Base-by-base conservation (phyloP, 2,113 vertebrate genomes). In the Takifugu flavidus region DNA sequence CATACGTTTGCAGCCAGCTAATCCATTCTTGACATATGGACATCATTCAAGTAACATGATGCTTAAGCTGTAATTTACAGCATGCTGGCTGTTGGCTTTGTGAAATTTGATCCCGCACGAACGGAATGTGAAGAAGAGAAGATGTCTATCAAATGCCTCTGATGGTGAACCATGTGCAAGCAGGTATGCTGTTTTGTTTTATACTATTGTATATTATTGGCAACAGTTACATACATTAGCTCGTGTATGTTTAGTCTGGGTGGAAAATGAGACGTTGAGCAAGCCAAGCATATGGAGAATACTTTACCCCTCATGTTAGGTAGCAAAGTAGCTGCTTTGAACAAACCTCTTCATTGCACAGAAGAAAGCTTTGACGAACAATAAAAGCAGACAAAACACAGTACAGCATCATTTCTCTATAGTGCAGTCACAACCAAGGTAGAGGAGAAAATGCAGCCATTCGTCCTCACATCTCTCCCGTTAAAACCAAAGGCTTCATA, bases 221-320 rank as follows among this genome's bases (percentile, higher is more conserved):
- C 53, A 14, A 47, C 13, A 25, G n/a, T 60, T 65, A 90, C 89
- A 91, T 90, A 90, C 85, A 73, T 70, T 49, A 57, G n/a, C 47
- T 61, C 39, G 49, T 81, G 86, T 89, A 90, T 90, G 88, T 91
- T 91, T 67, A 59, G 80, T 74, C 52, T 47, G 66, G 70, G 74
- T 80, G 77, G 67, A 65, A 66, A 56, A 76, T 83, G 78, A 79
- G 11, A 64, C 84, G 83, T 80, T 86, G 77, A 84, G 79, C 88
- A 90, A 86, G 84, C 72, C 85, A 87, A 79, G 85, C 88, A 89
- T 86, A 78, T 75, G 57, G 76, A 77, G 83, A 80, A 78, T 62
- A 83, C 76, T 91, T 90, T 15, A 91, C 89, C 90, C 77, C 75
- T 80, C 82, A 87, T 75, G 70, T 87, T 52, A 90, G 84, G 86